These are phyloP conservation scores for Cotesia congregata DNA, from an alignment of 2,888 invertebrate genomes.

Conservation along the genomic window DNA sequence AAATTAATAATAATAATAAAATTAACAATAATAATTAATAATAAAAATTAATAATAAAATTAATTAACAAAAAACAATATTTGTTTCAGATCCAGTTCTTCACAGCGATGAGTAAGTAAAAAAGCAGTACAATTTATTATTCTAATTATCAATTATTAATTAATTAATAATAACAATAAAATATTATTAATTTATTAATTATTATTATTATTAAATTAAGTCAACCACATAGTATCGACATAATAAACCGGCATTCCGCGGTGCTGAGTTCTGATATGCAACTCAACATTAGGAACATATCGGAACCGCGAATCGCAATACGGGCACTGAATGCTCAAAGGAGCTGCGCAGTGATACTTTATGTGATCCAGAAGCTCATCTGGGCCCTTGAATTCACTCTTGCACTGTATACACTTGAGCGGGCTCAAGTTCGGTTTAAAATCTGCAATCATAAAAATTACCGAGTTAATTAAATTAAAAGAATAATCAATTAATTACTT, in stretches of 20 bases:
- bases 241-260: conserved; percentile 34
- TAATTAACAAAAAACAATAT: no score
- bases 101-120: no score
- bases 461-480: conserved; percentile 30
- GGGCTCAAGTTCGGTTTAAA: conserved; percentile 28
- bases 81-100: no score
- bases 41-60: no score
- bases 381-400: conserved; percentile 60
- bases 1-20: no score
- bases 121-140: no score
- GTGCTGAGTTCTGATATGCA: conserved; percentile 54
- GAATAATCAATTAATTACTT: no score
- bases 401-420: conserved; percentile 59
- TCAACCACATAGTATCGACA: conserved; percentile 24
- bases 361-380: conserved; percentile 57
- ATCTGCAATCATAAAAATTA: conserved; percentile 38
- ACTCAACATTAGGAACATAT: conserved; percentile 51
- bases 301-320: conserved; percentile 61
- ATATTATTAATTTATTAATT: background rate
- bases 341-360: conserved; percentile 63
- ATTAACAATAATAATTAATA: no score
- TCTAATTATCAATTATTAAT: no score
- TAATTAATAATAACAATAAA: no score
- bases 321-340: conserved; percentile 67
- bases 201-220: background rate